Evolutionary conservation across 2,888 invertebrate species (phyloP).

Genomic region (Neocrepidodera transversa): DNA sequence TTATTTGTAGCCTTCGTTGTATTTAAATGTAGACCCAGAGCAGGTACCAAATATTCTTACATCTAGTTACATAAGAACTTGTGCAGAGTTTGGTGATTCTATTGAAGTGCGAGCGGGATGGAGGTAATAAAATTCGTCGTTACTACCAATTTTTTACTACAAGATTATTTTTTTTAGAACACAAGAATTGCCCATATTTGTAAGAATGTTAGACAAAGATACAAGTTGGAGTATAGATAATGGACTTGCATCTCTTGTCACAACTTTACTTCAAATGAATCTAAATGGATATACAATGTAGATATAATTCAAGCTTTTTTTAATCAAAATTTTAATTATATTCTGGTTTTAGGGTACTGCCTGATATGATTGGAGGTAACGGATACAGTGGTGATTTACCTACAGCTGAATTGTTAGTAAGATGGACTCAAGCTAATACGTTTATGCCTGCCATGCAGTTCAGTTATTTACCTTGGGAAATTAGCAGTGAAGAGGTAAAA

Average conservation of each 20-base stretch:
- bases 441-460: conserved; percentile 84
- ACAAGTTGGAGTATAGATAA: conserved; percentile 73
- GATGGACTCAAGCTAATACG: conserved; percentile 80
- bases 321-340: too few relatives aligned
- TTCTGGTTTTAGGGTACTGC: conserved; percentile 64
- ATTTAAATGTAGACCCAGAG: conserved; percentile 62
- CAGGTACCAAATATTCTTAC: conserved; percentile 67
- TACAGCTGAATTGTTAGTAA: conserved; percentile 70
- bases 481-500: conserved; percentile 47
- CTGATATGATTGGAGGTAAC: conserved; percentile 80
- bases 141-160: too few relatives aligned
- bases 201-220: conserved; percentile 81
- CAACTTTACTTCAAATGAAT: conserved; percentile 71
- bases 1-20: conserved; percentile 41
- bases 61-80: conserved; percentile 64
- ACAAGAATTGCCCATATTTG: conserved; percentile 74
- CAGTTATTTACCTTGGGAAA: conserved; percentile 83
- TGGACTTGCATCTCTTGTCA: conserved; percentile 75
- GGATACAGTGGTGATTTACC: conserved; percentile 52
- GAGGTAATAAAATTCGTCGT: conserved; percentile 58
- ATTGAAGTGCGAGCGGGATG: conserved; percentile 76
- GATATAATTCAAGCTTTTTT: conserved; percentile 28
- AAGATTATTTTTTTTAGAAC: conserved; percentile 64
- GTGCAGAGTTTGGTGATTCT: conserved; percentile 67
- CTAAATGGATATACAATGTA: conserved; percentile 60